Percentiles rank a stretch among this genome's conserved stretches.
These are phyloP conservation scores for Schizaphis graminum DNA, from an alignment of 2,888 invertebrate species.

Conservation along the genomic window DNA sequence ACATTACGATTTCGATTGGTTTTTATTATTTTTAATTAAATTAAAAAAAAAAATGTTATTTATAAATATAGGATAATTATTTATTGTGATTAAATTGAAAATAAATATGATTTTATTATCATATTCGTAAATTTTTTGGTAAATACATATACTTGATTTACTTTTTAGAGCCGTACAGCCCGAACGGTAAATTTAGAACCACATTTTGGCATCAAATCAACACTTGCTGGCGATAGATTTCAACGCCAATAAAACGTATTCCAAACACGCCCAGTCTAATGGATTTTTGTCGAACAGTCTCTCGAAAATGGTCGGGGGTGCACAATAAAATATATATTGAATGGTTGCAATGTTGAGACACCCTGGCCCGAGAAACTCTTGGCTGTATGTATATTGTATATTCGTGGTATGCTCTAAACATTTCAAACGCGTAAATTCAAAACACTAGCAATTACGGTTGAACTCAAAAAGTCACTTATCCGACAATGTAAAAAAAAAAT, in stretches of 20 bases:
- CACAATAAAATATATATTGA: not conserved
- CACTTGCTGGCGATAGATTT: slow-evolving; percentile 55
- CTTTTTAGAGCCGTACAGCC: not conserved
- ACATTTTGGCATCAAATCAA: slow-evolving; percentile 52
- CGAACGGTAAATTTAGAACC: slow-evolving; percentile 26
- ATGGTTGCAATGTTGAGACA: slow-evolving; percentile 21
- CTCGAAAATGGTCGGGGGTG: not conserved
- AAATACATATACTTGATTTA: slow-evolving; percentile 6
- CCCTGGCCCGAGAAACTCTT: not conserved
- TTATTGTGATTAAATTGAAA: not conserved
- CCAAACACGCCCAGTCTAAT: slow-evolving; percentile 63
- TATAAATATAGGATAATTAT: not conserved
- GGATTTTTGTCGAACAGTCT: slow-evolving; percentile 44
- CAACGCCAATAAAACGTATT: slow-evolving; percentile 64
- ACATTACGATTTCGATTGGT: not conserved
- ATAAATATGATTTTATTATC: not conserved
- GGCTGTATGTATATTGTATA: not conserved
- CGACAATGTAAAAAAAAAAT: not conserved
- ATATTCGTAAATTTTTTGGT: not conserved
- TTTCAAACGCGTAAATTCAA: slow-evolving; percentile 31
- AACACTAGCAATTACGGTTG: not conserved
- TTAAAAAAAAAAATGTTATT: too few relatives aligned
- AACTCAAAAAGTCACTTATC: slow-evolving; percentile 58
- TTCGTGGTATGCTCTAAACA: not conserved
- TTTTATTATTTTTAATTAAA: not conserved